Evolutionary conservation across 2,888 invertebrate species (phyloP).

Genomic region (Steinernema scapterisci): DNA sequence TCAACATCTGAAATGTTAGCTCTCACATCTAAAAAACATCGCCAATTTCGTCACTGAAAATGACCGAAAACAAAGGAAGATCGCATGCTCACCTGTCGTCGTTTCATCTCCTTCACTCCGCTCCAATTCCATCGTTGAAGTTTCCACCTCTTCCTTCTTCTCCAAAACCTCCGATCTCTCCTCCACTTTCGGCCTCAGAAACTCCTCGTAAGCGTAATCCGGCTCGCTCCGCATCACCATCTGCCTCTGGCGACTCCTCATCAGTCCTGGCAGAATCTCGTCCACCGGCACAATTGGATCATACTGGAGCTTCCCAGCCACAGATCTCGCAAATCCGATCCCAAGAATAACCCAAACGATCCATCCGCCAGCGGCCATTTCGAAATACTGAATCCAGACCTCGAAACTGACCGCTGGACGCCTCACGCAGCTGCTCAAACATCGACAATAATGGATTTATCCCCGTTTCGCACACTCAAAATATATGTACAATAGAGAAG

Average conservation of each 20-base stretch:
- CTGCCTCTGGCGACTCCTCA: neutral
- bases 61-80: no score
- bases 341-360: neutral
- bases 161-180: neutral
- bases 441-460: constrained; percentile 7
- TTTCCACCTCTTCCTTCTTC: neutral
- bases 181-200: neutral
- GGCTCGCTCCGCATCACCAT: neutral
- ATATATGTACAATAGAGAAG: constrained; percentile 24
- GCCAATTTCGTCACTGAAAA: no score
- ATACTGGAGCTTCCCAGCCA: neutral
- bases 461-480: constrained; percentile 15
- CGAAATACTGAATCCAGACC: neutral
- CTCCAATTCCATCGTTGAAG: neutral
- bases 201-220: neutral
- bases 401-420: no score
- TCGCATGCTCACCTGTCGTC: neutral
- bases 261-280: constrained; percentile 2
- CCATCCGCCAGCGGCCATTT: constrained; percentile 1
- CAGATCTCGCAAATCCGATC: neutral
- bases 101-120: neutral
- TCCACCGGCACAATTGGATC: neutral
- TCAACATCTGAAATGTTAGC: no score
- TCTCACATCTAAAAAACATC: no score
- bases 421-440: neutral